Evolutionary conservation across 2,797 vertebrate genomes (phyloP), one percentile per base, ranked within the genome.

Genomic region (Lacerta agilis): DNA sequence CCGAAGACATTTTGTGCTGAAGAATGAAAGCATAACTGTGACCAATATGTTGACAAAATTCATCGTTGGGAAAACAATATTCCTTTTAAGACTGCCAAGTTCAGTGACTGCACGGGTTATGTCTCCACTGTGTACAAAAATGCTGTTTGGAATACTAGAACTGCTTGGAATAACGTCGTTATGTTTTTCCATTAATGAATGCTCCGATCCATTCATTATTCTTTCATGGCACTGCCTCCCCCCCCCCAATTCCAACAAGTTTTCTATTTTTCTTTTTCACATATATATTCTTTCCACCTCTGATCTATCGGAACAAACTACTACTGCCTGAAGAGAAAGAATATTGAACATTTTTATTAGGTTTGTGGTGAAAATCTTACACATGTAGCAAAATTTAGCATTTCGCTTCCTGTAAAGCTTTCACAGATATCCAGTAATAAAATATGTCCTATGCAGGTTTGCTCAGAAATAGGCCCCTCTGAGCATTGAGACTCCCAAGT

Each of bases 381-480:
- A 80, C 25, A 64, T 64, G 33, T 13, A 64, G 61, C 55, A 27
- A 80, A 64, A 36, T 25, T 45, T 77, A 36, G 55, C 23, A 80
- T 80, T 36, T 61, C 6, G 3, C 36, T 88, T 79, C 49, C 64
- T 13, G 7, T 69, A 78, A 67, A 86, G 83, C 84, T 89, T 92
- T 81, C 79, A 91, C 36, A 88, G 79, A 73, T 82, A 84, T 89
- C 91, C 49, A 91, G 93, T 92, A 93, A 92, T 91, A 93, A 93
- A 89, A 64, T 10, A 55, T 55, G 49, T 55, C 49, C 49, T 55
- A 55, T 55, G 15, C 49, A 55, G 49, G 13, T 55, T 55, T 55
- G 49, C 49, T 15, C 49, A 55, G 49, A 55, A 55, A 55, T 55
- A 55, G 13, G 13, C 49, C 49, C 49, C 13, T 15, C 49, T 55